phyloP scores from a whole-genome alignment of 2,888 invertebrate genomes.

The Blastobasis lacticolella region DNA sequence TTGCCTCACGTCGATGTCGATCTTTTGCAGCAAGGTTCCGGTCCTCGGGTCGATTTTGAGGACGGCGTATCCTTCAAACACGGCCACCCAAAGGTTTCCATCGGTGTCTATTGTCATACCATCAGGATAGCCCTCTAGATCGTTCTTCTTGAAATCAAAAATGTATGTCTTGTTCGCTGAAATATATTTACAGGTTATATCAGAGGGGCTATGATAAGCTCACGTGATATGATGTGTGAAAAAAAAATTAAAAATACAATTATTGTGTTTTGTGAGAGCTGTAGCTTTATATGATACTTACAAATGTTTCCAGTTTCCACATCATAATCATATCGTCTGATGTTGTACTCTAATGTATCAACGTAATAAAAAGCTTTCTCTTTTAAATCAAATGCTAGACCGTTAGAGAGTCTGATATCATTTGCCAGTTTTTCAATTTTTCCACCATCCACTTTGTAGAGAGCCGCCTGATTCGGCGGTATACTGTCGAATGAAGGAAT shows the following conservation, averaged over 20 bases:
- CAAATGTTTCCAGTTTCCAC: slow-evolving; percentile 76
- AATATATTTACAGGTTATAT: slow-evolving; percentile 22
- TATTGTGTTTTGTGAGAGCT: no score
- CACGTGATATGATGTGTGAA: no score
- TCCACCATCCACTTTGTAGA: slow-evolving; percentile 43
- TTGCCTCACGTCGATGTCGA: slow-evolving; percentile 76
- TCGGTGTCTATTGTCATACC: slow-evolving; percentile 85
- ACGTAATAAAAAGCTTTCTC: no score
- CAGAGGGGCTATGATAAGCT: no score
- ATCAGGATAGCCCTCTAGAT: slow-evolving; percentile 70
- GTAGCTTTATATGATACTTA: slow-evolving; percentile 34
- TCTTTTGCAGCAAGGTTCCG: slow-evolving; percentile 70
- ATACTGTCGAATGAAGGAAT: background rate
- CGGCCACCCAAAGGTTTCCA: slow-evolving; percentile 84
- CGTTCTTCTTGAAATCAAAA: slow-evolving; percentile 71
- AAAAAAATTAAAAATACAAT: no score
- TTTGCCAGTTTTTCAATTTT: slow-evolving; percentile 28
- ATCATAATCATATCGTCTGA: slow-evolving; percentile 83
- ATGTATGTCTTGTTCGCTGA: slow-evolving; percentile 75
- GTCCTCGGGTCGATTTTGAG: slow-evolving; percentile 69
- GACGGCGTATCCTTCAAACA: slow-evolving; percentile 77
- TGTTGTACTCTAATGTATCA: slow-evolving; percentile 66
- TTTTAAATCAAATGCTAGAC: slow-evolving; percentile 78
- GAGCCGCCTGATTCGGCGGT: background rate
- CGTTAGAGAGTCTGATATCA: slow-evolving; percentile 79